A percentile compares a stretch with the other conserved stretches of the same genome.
Evolutionary conservation across 2,113 vertebrate genomes (phyloP).

Genomic region (Grammomys dolichurus): DNA sequence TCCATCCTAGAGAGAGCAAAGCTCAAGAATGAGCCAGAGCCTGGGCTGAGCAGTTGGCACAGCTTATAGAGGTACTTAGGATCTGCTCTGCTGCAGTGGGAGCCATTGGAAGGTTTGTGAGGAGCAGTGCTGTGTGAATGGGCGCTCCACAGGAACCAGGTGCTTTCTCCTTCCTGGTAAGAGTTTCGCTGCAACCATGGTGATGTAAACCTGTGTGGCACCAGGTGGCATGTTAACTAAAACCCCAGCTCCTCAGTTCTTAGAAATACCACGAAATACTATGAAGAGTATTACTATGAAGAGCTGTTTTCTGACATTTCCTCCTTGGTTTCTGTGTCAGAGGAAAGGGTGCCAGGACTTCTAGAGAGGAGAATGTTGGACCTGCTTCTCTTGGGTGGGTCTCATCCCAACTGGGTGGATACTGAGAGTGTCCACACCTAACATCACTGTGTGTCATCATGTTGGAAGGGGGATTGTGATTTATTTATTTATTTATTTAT

Average conservation of each 20-base stretch:
- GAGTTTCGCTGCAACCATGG: background rate
- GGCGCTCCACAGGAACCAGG: background rate
- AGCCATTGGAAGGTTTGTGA: background rate
- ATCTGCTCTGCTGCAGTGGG: background rate
- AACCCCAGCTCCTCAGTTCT: background rate
- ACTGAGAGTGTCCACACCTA: rapidly evolving
- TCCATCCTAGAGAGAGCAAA: background rate
- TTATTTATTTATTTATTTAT: background rate
- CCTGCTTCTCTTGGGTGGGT: rapidly evolving
- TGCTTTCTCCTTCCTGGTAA: background rate
- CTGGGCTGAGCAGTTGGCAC: background rate
- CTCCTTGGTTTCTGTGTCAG: background rate
- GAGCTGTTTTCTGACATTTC: background rate
- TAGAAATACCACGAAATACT: background rate
- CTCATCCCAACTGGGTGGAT: rapidly evolving
- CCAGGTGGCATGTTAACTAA: background rate
- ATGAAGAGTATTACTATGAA: background rate
- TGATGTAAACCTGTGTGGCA: background rate
- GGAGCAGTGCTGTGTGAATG: background rate
- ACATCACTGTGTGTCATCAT: no score
- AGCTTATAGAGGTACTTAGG: background rate
- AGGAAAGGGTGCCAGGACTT: background rate
- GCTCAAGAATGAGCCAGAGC: rapidly evolving
- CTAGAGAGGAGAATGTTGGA: background rate
- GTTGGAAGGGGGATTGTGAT: background rate